Percentiles rank a stretch among this genome's conserved stretches.
phyloP scores from a whole-genome alignment of 2,113 vertebrate species.

The Motacilla alba region DNA sequence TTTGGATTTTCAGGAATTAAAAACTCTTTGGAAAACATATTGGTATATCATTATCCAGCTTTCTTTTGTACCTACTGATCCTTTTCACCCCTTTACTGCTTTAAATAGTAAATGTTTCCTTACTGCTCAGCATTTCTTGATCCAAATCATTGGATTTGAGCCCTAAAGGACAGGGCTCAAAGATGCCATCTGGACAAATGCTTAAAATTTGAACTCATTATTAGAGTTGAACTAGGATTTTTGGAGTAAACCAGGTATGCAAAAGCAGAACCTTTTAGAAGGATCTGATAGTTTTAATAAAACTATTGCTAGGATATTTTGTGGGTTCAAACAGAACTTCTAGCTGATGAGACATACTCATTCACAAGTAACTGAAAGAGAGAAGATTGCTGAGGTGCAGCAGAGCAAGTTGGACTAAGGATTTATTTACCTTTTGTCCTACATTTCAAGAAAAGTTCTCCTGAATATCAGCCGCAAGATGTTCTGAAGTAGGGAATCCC shows the following conservation, averaged over 20 bases:
- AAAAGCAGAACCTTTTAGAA: background rate
- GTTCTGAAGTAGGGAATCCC: background rate
- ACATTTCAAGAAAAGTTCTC: background rate
- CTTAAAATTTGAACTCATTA: background rate
- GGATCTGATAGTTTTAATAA: background rate
- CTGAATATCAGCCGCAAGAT: background rate
- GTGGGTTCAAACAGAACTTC: background rate
- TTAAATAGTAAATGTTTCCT: background rate
- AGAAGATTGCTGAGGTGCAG: background rate
- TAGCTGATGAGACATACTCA: background rate
- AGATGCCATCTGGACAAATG: background rate
- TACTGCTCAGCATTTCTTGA: background rate
- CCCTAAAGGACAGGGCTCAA: background rate
- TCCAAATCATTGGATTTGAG: background rate
- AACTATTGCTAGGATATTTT: background rate
- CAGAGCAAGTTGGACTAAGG: background rate
- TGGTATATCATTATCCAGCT: background rate
- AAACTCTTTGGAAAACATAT: background rate
- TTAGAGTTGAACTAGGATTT: background rate
- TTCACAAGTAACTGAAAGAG: background rate
- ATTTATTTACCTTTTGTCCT: background rate
- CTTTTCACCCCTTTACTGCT: background rate
- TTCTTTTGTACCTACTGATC: background rate
- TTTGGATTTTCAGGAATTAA: background rate
- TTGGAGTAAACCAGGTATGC: background rate